Evolutionary conservation across 2,888 invertebrate species (phyloP).

Genomic region (Belgica antarctica): DNA sequence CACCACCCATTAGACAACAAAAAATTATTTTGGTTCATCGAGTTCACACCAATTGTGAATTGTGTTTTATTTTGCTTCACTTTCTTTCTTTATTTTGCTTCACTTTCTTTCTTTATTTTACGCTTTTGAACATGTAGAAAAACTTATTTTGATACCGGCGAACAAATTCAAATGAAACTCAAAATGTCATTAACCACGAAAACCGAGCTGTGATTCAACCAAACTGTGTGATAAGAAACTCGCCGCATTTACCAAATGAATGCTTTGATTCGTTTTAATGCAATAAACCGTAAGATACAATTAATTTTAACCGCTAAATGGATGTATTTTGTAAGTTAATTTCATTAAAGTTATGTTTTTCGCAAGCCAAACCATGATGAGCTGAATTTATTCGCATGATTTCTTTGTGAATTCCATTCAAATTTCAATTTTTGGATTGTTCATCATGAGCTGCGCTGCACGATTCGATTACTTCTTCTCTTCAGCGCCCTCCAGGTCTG

Average conservation of each 20-base stretch:
- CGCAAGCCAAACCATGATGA: not conserved
- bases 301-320: conserved; percentile 18
- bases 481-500: conserved; percentile 12
- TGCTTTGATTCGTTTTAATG: not conserved
- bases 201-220: not conserved
- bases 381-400: not conserved
- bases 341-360: conserved; percentile 19
- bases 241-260: not conserved
- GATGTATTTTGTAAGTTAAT: conserved; percentile 14
- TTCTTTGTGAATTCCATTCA: not conserved
- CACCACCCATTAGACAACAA: no score
- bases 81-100: not conserved
- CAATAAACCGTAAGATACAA: not conserved
- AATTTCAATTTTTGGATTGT: not conserved
- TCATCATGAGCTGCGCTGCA: not conserved
- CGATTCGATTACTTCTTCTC: conserved; percentile 21
- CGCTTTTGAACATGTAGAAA: not conserved
- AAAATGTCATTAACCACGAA: no score
- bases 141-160: not conserved
- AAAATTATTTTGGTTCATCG: not conserved
- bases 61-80: not conserved
- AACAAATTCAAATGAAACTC: no score
- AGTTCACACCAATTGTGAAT: not conserved
- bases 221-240: not conserved
- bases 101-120: not conserved